phyloP scores from a whole-genome alignment of 1,140 invertebrate species.

The Cydia pomonella region DNA sequence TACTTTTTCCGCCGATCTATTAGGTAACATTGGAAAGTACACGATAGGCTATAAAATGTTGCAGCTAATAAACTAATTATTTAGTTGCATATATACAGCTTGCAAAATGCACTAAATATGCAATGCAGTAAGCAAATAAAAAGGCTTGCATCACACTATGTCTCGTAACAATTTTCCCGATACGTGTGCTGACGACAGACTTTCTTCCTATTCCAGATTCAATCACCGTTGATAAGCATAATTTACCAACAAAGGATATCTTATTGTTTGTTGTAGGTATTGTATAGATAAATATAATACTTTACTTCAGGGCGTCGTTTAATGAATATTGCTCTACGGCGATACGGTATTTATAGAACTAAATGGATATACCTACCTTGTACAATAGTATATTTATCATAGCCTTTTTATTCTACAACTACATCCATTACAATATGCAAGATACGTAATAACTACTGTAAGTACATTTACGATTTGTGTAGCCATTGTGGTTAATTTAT shows the following conservation, averaged over 20 bases:
- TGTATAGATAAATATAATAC: not conserved
- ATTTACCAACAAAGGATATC: not conserved
- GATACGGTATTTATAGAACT: no score
- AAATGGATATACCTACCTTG: no score
- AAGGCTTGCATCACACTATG: conserved; percentile 17
- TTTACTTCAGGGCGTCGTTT: not conserved
- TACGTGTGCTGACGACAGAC: conserved; percentile 12
- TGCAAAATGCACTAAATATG: conserved; percentile 30
- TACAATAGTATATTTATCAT: no score
- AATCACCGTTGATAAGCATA: not conserved
- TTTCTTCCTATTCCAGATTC: conserved; percentile 21
- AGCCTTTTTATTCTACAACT: no score
- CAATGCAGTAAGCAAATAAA: conserved; percentile 18
- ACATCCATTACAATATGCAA: no score
- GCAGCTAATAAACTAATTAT: not conserved
- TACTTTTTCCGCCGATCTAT: not conserved
- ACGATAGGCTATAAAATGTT: not conserved
- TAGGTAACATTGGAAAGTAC: not conserved
- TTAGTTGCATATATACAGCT: conserved; percentile 11
- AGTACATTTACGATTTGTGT: no score
- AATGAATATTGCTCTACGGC: not conserved
- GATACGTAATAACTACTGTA: no score
- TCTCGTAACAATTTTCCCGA: conserved; percentile 1
- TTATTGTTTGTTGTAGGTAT: not conserved
- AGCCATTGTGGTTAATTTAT: no score